Base-by-base conservation (phyloP, 1,140 invertebrate genomes). In the Sinonovacula constricta region DNA sequence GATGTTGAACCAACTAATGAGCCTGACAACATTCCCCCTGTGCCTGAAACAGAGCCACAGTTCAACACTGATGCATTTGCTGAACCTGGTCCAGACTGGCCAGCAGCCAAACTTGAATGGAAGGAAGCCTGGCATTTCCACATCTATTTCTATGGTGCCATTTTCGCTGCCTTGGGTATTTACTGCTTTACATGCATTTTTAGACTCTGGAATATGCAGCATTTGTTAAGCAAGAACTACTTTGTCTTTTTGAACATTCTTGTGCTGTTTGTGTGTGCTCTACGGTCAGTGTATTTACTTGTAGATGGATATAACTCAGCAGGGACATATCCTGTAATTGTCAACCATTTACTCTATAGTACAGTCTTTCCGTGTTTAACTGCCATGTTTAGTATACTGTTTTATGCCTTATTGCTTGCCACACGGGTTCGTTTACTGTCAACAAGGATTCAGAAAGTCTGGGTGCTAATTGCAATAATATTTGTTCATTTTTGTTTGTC, bases 221-320 rank as follows among this genome's bases (percentile, higher is more conserved):
- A 85, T 45, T 70, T 89, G 30, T 66, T 91, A 24, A 84, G 84
- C 60, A 71, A 81, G 83, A 94, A 94, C 24, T 97, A 97, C 89
- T 97, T 97, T 86, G 92, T 97, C 2, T 94, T 95, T 10, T 92
- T 97, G 7, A 95, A 97, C 89, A 89, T 95, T 0, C 93, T 97
- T 53, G 88, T 97, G n/a, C 95, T 96, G 2, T 92, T 94, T 18
- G 94, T 97, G 5, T 96, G 96, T 81, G 93, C 95, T 4, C 91
- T 96, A 80, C 92, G 96, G 56, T 95, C 96, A 81, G 95, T 96
- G 83, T 97, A 96, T 87, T 92, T 98, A 59, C 95, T 96, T 81
- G 95, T 96, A 84, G 96, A 97, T 91, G 95, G 96, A 0, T 97
- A 98, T 86, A 97, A 97, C 85, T 94, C 95, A 7, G 94, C 94